Base-by-base conservation (phyloP, 1,140 invertebrate genomes). In the Achroia grisella region DNA sequence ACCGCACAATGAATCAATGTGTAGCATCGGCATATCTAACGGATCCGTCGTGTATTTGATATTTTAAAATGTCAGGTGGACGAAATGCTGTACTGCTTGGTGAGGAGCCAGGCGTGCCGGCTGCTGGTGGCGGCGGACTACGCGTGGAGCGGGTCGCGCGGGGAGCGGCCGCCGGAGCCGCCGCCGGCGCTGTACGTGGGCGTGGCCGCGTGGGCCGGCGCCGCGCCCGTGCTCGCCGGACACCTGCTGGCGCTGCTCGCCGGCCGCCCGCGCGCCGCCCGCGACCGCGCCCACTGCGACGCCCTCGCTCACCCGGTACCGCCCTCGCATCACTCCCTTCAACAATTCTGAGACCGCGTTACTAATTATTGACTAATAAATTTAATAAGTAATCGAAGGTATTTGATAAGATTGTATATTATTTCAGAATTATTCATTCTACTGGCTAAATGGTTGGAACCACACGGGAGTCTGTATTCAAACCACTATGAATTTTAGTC, bases 11-110 rank as follows among this genome's bases (percentile, higher is more conserved):
- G n/a, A n/a, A n/a, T n/a, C n/a, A n/a, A n/a, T n/a, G n/a, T n/a
- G n/a, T n/a, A n/a, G n/a, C n/a, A n/a, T n/a, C n/a, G n/a, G n/a
- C n/a, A n/a, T n/a, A n/a, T n/a, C n/a, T n/a, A n/a, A n/a, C n/a
- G n/a, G n/a, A n/a, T n/a, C n/a, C n/a, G n/a, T n/a, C n/a, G n/a
- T n/a, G n/a, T n/a, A n/a, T 23, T 2, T 23, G 2, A 23, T 23
- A 23, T 23, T 2, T 23, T 3, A 23, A 23, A 23, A 2, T 23
- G 6, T 23, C 47, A 90, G 91, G 79, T 91, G 3, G 86, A 93
- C 67, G 90, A 95, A 63, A 87, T 97, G 58, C 73, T 97, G 2
- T 87, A 92, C 58, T 97, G 95, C 68, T 97, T 94, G 71, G 64
- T 97, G 35, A 72, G 89, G 11, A 91, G 89, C 44, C 87, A 91